Evolutionary conservation across 2,797 vertebrate species (phyloP), one percentile per base, ranked within the genome.

Genomic region (Tamandua tetradactyla): DNA sequence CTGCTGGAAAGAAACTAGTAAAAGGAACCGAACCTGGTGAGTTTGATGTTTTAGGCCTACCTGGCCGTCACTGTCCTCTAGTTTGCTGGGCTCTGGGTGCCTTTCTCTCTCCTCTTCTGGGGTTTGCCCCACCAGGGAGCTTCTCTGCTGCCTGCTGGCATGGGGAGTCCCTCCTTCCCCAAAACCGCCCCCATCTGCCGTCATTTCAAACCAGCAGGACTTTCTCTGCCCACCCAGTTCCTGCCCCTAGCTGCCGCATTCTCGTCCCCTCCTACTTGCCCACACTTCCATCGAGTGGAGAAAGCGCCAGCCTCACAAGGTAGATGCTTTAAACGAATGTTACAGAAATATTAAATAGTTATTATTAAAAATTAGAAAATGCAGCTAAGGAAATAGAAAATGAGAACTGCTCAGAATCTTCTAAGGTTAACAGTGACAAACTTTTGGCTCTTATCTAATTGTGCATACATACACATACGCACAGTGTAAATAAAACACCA

Each of bases 301-400:
- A 82, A 92, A 62, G 86, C 47, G 2, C 42, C 10, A 27, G 1
- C 35, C 82, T 96, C 87, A 15, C 78, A 40, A 18, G 61, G 55
- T 55, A 90, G 37, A 69, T 64, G 22, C 12, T 14, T 59, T 95
- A 80, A 86, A 84, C 82, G 20, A 42, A 47, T 42, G 23, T 57
- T 59, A 27, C 4, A 25, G n/a, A 64, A 69, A 32, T 49, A 42
- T 92, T 92, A 66, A 32, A 0, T 83, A 71, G 49, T 74, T 92
- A 42, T 91, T 74, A 42, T 23, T 42, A 92, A 64, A 89, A 89
- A 47, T 89, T 25, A 55, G 27, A 68, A 89, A 91, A 55, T 37
- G 57, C 52, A 62, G 35, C 25, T 84, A 64, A 76, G 40, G 64
- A 85, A 80, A 30, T 44, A 22, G 69, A 44, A 40, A 75, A 40